phyloP scores from a whole-genome alignment of 2,888 invertebrate species.

The Drosophila borborema region DNA sequence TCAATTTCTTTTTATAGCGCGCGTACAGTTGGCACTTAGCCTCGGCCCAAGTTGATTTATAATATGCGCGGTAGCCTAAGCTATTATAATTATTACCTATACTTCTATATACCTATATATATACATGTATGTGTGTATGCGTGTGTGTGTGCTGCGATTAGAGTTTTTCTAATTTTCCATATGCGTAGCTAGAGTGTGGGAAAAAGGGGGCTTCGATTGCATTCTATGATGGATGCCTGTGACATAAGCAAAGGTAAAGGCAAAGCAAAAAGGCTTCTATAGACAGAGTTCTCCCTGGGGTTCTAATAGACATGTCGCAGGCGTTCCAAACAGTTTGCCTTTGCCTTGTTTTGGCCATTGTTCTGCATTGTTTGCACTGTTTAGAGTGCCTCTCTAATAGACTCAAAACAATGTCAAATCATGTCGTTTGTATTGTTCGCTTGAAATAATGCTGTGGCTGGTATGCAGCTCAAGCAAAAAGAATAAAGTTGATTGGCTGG shows the following conservation, averaged over 20 bases:
- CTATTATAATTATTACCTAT: conserved; percentile 6
- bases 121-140: neutral
- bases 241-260: too few relatives aligned
- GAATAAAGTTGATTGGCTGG: too few relatives aligned
- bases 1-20: conserved; percentile 52
- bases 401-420: conserved; percentile 63
- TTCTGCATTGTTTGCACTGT: conserved; percentile 19
- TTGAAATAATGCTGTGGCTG: neutral
- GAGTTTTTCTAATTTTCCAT: conserved; percentile 9
- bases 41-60: conserved; percentile 53
- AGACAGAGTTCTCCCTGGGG: conserved; percentile 56
- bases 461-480: conserved; percentile 23
- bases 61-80: conserved; percentile 45
- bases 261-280: conserved; percentile 9
- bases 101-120: neutral
- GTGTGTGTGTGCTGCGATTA: conserved; percentile 24
- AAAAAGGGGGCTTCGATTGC: conserved; percentile 47
- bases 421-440: conserved; percentile 38
- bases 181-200: conserved; percentile 52
- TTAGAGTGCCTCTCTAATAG: conserved; percentile 55
- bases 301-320: conserved; percentile 72
- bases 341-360: conserved; percentile 31
- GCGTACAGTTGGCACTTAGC: conserved; percentile 58
- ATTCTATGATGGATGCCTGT: conserved; percentile 54
- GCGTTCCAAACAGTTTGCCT: conserved; percentile 19